Evolutionary conservation across 2,113 vertebrate species (phyloP).

Genomic region (Xiphophorus hellerii): DNA sequence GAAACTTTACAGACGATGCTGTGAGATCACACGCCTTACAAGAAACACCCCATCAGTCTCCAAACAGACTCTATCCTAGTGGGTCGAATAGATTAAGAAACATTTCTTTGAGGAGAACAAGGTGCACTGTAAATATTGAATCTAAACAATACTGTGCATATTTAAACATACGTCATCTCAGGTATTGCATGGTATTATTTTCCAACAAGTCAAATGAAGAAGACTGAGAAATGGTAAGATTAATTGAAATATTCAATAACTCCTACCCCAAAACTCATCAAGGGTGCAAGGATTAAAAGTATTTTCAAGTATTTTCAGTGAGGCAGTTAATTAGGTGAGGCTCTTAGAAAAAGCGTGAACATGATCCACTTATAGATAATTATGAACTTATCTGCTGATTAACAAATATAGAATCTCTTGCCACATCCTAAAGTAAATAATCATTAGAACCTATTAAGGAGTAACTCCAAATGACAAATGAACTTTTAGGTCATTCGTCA

Average conservation of each 20-base stretch:
- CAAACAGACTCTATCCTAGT: too few species aligned
- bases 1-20: too few species aligned
- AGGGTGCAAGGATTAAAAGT: background rate
- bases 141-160: too few species aligned
- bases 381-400: background rate
- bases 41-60: too few species aligned
- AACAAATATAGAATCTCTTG: background rate
- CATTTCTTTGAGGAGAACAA: too few species aligned
- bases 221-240: background rate
- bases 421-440: background rate
- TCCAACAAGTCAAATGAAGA: background rate
- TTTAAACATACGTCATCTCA: background rate
- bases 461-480: background rate
- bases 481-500: background rate
- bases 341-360: background rate
- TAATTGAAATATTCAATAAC: background rate
- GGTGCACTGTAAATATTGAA: too few species aligned
- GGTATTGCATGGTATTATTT: background rate
- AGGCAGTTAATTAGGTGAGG: background rate
- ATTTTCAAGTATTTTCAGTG: background rate
- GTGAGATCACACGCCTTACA: too few species aligned
- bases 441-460: conserved; percentile 2
- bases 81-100: too few species aligned
- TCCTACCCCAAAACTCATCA: background rate
- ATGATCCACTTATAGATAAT: conserved; percentile 3